Base-by-base conservation (phyloP, 2,113 vertebrate genomes). In the Mesocricetus auratus region DNA sequence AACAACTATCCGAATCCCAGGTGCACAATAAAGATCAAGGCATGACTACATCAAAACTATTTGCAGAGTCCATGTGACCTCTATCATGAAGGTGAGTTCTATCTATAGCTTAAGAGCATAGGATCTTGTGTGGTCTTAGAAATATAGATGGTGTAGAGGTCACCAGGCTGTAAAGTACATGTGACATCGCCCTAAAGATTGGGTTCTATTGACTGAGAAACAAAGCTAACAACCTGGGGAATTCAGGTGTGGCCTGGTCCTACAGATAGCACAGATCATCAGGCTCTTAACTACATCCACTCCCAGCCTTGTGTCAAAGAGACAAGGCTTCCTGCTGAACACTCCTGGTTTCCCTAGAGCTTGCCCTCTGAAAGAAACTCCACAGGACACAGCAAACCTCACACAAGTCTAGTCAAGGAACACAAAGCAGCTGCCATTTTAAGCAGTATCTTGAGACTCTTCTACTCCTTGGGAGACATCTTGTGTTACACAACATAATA, bases 391-490 rank as follows among this genome's bases (percentile, higher is more conserved):
- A 53, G 0, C 58, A n/a, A 96, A 92, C 45, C 47, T 96, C 66
- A 91, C 22, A 45, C 62, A 50, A 88, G 60, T 42, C 93, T 56
- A 58, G 81, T 89, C 58, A 50, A 96, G 60, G 56, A 93, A 90
- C 60, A 94, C 36, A 89, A 21, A 97, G 88, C 69, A 71, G 83
- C 29, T 75, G 68, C 53, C 83, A 90, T 69, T 94, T 94, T 81
- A 91, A 97, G 47, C 93, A 92, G 68, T 66, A 71, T 73, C 90
- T 50, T 91, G 91, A 96, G 93, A 96, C 58, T 91, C 73, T 56
- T 53, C 42, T 22, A 88, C 11, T 97, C 89, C 85, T 82, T 96
- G 89, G 96, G 90, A 97, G 97, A 93, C 93, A 95, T 90, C 75
- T 50, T 94, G 87, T 79, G 94, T 90, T 94, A 92, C 66, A 96